Evolutionary conservation across 23 tunicate species (phyloP).

Genomic region (Phallusia fumigata): DNA sequence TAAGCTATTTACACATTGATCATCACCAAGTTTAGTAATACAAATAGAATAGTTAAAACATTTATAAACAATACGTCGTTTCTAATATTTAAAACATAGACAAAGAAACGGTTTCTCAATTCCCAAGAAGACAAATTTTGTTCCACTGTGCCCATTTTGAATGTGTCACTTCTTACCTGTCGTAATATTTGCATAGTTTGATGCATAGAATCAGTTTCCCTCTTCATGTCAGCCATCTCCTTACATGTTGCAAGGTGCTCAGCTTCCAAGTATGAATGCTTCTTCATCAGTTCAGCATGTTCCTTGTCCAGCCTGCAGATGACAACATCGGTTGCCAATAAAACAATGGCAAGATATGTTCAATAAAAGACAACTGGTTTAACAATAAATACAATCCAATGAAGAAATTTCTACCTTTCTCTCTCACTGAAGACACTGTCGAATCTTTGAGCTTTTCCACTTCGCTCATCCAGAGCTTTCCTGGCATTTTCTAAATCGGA

Average conservation of each 20-base stretch:
- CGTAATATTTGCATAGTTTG: conserved; percentile 46
- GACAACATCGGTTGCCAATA: too few species aligned
- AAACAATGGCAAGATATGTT: too few species aligned
- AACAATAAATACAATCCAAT: background rate
- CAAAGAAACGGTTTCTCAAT: too few species aligned
- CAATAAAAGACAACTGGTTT: background rate
- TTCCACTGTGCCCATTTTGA: too few species aligned
- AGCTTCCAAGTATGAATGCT: conserved; percentile 63
- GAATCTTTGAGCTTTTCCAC: conserved; percentile 67
- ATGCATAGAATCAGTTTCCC: conserved; percentile 20
- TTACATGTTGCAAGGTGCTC: conserved; percentile 31
- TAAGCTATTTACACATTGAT: too few species aligned
- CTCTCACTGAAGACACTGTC: conserved; percentile 73
- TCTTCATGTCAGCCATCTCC: conserved; percentile 39
- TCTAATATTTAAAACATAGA: too few species aligned
- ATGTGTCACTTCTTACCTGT: conserved; percentile 70
- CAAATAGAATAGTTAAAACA: too few species aligned
- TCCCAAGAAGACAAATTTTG: too few species aligned
- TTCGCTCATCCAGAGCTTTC: conserved; percentile 40
- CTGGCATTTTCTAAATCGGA: conserved; percentile 42
- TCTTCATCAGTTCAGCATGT: conserved; percentile 30
- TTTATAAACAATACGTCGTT: too few species aligned
- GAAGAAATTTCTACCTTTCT: conserved; percentile 24
- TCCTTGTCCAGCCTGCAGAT: conserved; percentile 76
- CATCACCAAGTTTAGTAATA: too few species aligned